Base-by-base conservation (phyloP, 1,140 invertebrate species). In the Geopemphigus sp. region DNA sequence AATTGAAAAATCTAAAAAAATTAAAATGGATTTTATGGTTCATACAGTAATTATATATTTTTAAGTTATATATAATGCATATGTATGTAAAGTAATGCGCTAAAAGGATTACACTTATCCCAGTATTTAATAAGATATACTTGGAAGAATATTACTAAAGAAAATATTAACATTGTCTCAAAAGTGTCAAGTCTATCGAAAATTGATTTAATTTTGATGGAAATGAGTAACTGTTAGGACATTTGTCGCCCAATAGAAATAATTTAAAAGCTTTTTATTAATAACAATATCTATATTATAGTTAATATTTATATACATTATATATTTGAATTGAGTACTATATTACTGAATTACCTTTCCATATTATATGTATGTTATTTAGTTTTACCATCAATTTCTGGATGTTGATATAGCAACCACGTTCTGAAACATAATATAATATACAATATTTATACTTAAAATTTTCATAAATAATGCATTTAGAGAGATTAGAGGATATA, bases 401-500 rank as follows among this genome's bases (percentile, higher is more conserved):
- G 17, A 15, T 24, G 0, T 32, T 63, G 59, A n/a, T 29, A 54
- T 0, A 19, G 26, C 53, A 24, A 54, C 54, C 50, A 54, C 26
- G 19, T 54, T 72, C 68, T 72, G 68, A 72, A 72, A 72, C 68
- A 72, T 72, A 72, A 54, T 72, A 72, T 54, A 70, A 53, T 10
- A 70, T 17, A 26, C 26, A 24, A 70, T 5, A 47, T 14, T 19
- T 53, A 19, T 15, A 50, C 0, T 10, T 32, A 72, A 10, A 26
- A 53, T 53, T 50, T 72, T 50, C 17, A 19, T 53, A 53, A 26
- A 15, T 70, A 11, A 72, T 17, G 54, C 11, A 0, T 17, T 22
- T 24, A 22, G 47, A 57, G 22, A 24, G 22, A 57, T 24, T 22
- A 19, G 22, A 12, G 22, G 22, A 57, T 10, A 24, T 19, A 39